These are phyloP conservation scores for Argyresthia albistria DNA, from an alignment of 2,888 invertebrate species.

Conservation along the genomic window DNA sequence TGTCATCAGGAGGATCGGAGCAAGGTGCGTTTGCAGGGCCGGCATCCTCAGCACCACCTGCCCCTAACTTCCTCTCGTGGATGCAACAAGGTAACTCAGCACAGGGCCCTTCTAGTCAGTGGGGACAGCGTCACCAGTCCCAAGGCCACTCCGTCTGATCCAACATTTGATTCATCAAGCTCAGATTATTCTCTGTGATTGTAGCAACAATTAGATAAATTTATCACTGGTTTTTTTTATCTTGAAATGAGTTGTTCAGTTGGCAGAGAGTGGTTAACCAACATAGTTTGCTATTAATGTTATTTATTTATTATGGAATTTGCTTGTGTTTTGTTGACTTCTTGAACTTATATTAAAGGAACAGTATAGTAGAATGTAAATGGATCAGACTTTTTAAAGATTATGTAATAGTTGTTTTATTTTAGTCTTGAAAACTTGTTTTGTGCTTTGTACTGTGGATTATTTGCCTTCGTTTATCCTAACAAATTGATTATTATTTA, in stretches of 20 bases:
- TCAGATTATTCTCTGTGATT: conserved; percentile 72
- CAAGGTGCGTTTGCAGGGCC: conserved; percentile 65
- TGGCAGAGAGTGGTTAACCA: conserved; percentile 45
- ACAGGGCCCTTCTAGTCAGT: conserved; percentile 70
- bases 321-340: conserved; percentile 65
- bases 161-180: conserved; percentile 53
- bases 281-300: conserved; percentile 58
- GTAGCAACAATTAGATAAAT: conserved; percentile 68
- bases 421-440: background rate
- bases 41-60: conserved; percentile 56
- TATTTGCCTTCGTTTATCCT: background rate
- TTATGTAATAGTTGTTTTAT: conserved; percentile 16
- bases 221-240: conserved; percentile 57
- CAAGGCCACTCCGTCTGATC: conserved; percentile 70
- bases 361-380: conserved; percentile 26
- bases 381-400: conserved; percentile 30
- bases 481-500: background rate
- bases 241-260: conserved; percentile 57
- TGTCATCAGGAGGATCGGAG: conserved; percentile 68
- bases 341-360: conserved; percentile 35
- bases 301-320: conserved; percentile 66
- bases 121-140: conserved; percentile 68
- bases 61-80: conserved; percentile 79
- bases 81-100: conserved; percentile 78
- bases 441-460: conserved; percentile 4